Conservation (phyloP, 2,888 invertebrate species). For the Limnephilus auricula region DNA sequence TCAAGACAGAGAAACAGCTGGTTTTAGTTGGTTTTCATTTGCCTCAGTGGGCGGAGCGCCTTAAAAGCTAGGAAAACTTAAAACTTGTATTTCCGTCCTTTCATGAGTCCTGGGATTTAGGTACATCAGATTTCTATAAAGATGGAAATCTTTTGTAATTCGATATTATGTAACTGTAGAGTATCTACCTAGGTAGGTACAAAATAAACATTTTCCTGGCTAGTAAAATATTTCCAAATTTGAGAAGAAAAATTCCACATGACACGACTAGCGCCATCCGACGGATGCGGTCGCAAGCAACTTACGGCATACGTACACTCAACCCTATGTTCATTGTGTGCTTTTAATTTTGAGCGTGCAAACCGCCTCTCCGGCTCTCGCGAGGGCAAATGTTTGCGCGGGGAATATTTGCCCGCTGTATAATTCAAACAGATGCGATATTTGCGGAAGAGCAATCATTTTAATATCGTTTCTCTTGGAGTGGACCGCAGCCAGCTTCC, state of each 20-base stretch:
- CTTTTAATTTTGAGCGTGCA: slow-evolving; percentile 83
- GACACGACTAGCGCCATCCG: slow-evolving; percentile 51
- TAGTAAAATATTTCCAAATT: neutral
- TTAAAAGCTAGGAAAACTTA: too few species aligned
- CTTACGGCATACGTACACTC: slow-evolving; percentile 56
- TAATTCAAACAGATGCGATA: slow-evolving; percentile 81
- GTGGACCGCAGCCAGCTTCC: slow-evolving; percentile 12
- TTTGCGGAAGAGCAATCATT: slow-evolving; percentile 82
- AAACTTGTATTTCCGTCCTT: too few species aligned
- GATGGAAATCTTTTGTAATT: neutral
- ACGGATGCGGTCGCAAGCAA: slow-evolving; percentile 42
- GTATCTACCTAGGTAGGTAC: neutral
- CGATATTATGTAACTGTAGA: neutral
- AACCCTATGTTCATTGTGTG: slow-evolving; percentile 80
- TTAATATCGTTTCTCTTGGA: slow-evolving; percentile 75
- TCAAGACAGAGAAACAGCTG: too few species aligned
- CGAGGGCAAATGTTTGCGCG: slow-evolving; percentile 79
- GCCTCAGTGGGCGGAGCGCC: too few species aligned
- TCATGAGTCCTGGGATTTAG: too few species aligned
- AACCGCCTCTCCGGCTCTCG: slow-evolving; percentile 77
- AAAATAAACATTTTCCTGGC: neutral
- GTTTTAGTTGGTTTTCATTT: too few species aligned
- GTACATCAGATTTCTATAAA: neutral
- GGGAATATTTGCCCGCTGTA: slow-evolving; percentile 81
- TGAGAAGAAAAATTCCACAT: neutral